A percentile compares a stretch with the other conserved stretches of the same genome.
phyloP scores from a whole-genome alignment of 2,888 invertebrate species.

The Celastrina argiolus region DNA sequence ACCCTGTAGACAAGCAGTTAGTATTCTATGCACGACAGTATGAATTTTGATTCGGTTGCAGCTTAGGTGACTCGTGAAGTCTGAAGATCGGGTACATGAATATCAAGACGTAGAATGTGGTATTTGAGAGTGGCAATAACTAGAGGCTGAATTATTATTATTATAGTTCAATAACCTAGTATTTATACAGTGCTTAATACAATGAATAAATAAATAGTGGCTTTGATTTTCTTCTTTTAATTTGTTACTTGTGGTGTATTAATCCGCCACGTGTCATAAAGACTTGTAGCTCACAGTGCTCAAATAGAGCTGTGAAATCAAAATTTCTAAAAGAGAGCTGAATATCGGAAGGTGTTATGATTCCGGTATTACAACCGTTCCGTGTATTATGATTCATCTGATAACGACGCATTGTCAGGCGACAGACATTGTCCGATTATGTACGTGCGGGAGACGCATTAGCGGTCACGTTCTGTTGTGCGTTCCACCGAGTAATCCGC shows the following conservation, averaged over 20 bases:
- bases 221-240: too few species aligned
- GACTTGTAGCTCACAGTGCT: too few species aligned
- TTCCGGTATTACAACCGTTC: neutral
- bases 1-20: neutral
- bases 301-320: too few species aligned
- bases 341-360: neutral
- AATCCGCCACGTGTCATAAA: too few species aligned
- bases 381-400: conserved; percentile 8
- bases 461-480: conserved; percentile 4
- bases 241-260: too few species aligned
- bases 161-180: too few species aligned
- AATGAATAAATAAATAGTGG: too few species aligned
- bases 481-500: conserved; percentile 1
- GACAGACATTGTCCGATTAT: conserved; percentile 18
- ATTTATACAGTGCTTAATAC: too few species aligned
- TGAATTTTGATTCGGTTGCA: neutral
- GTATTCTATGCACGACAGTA: neutral
- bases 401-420: conserved; percentile 17
- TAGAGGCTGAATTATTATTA: too few species aligned
- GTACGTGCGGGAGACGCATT: conserved; percentile 6
- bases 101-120: too few species aligned
- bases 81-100: neutral
- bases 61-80: neutral
- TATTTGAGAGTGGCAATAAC: too few species aligned
- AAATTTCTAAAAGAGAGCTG: too few species aligned